Conservation (phyloP, 1,140 invertebrate species). For the Aradophagus sp. region DNA sequence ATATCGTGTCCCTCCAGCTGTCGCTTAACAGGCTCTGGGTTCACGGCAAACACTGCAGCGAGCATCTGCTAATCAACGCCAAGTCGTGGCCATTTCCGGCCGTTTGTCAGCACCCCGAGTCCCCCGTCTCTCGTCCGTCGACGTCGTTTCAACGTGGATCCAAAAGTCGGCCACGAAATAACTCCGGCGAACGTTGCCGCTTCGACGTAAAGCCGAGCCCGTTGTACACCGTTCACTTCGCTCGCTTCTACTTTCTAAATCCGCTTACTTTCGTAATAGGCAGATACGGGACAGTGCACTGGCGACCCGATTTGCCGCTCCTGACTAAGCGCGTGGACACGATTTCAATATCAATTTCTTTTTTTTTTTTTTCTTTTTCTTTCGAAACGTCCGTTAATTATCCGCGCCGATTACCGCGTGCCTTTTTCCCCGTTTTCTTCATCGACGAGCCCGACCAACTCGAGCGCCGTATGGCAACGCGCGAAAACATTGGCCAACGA, state of each 20-base stretch:
- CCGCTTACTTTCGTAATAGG: conserved; percentile 73
- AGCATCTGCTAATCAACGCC: conserved; percentile 61
- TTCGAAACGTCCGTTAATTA: conserved; percentile 12
- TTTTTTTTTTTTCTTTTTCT: too few species aligned
- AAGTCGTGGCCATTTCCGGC: too few species aligned
- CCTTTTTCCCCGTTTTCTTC: too few species aligned
- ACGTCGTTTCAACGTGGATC: too few species aligned
- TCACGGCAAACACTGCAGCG: conserved; percentile 73
- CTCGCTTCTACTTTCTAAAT: conserved; percentile 74
- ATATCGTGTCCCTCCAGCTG: conserved; percentile 64
- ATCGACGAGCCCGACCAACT: too few species aligned
- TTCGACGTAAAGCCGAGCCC: too few species aligned
- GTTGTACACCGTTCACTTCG: conserved; percentile 64
- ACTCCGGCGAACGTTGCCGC: too few species aligned
- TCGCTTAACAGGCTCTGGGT: conserved; percentile 67
- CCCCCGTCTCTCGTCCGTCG: too few species aligned
- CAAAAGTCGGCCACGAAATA: too few species aligned
- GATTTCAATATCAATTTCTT: conserved; percentile 45
- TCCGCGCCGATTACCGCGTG: not conserved
- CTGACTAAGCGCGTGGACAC: conserved; percentile 27
- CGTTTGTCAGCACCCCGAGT: too few species aligned
- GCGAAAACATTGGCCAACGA: not conserved
- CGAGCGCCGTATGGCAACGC: not conserved
- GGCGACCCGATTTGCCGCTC: conserved; percentile 43
- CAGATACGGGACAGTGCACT: conserved; percentile 54